Percentiles rank a stretch among this genome's conserved stretches.
Evolutionary conservation across 2,113 vertebrate species (phyloP).

Genomic region (Stomatorhinus ivindoensis): DNA sequence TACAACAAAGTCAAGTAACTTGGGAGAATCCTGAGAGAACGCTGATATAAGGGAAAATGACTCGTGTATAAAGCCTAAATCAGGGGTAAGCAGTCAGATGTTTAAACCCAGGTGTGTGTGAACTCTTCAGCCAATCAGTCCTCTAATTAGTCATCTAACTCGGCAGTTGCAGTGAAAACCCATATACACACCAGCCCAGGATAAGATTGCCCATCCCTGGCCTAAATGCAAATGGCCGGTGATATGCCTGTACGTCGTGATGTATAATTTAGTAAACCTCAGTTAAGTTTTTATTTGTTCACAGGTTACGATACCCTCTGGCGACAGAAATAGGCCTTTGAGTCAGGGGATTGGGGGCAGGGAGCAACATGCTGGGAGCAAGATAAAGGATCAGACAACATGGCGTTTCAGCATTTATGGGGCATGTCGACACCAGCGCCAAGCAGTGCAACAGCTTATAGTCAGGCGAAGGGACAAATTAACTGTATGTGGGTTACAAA

Average conservation of each 20-base stretch:
- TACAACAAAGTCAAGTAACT: not conserved
- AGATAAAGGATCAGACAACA: not conserved
- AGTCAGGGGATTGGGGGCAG: not conserved
- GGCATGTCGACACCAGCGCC: not conserved
- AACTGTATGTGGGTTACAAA: not conserved
- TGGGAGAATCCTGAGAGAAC: not conserved
- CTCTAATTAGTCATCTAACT: too few relatives aligned
- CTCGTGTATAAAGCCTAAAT: not conserved
- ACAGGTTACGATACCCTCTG: not conserved
- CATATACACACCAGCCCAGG: not conserved
- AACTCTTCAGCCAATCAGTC: too few relatives aligned
- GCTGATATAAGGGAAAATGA: not conserved
- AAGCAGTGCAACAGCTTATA: not conserved
- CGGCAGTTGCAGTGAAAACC: too few relatives aligned
- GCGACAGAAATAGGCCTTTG: not conserved
- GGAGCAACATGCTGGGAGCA: not conserved
- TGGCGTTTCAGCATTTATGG: not conserved
- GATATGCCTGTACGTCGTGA: not conserved
- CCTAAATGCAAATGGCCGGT: not conserved
- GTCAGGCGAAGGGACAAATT: not conserved
- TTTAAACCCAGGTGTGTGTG: too few relatives aligned
- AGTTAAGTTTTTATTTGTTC: not conserved
- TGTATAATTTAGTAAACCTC: not conserved
- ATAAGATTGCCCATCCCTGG: not conserved
- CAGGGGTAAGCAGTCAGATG: too few relatives aligned